These are phyloP conservation scores for Cantharis flavilabris DNA, from an alignment of 2,888 invertebrate genomes.

Conservation along the genomic window DNA sequence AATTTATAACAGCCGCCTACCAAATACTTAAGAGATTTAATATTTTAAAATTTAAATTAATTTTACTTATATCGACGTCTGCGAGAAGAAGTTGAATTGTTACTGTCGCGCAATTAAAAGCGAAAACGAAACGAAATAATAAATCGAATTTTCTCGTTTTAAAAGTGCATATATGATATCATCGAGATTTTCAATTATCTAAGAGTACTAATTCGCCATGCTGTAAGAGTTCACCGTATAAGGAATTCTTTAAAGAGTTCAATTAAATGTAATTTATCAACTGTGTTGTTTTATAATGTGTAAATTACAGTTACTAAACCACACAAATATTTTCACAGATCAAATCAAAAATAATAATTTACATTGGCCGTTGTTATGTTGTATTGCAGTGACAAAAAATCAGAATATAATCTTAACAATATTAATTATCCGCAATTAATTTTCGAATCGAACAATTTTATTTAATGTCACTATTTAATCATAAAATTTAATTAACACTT, in stretches of 20 bases:
- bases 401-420: neutral
- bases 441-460: neutral
- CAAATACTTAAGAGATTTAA: neutral
- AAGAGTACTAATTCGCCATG: neutral
- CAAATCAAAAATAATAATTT: neutral
- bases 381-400: neutral
- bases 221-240: neutral
- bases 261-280: neutral
- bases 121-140: neutral
- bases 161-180: neutral
- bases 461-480: slow-evolving; percentile 14
- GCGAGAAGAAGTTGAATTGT: neutral
- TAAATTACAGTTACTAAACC: neutral
- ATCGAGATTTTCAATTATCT: neutral
- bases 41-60: slow-evolving; percentile 30
- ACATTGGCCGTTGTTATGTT: too few species aligned
- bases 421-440: neutral
- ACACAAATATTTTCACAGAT: neutral
- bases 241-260: neutral
- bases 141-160: neutral
- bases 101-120: neutral
- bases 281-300: neutral
- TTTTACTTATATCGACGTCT: neutral
- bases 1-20: neutral
- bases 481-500: slow-evolving; percentile 22